These are phyloP conservation scores for Cinclus mexicanus DNA, from an alignment of 2,113 vertebrate genomes.

Conservation along the genomic window DNA sequence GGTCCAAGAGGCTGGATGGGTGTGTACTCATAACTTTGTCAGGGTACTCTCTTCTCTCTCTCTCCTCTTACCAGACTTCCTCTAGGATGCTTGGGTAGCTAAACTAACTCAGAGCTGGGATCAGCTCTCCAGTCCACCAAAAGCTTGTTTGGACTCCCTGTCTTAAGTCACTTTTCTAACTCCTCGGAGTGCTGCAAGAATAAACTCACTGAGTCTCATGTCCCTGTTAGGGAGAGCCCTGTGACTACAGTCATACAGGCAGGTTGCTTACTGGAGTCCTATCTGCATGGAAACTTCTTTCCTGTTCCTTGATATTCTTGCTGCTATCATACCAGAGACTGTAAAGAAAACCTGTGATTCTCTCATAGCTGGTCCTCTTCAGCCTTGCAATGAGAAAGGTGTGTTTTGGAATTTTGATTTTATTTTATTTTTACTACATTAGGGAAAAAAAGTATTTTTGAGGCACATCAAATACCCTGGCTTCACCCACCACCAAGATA, in stretches of 20 bases:
- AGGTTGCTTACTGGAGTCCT: slow-evolving; percentile 16
- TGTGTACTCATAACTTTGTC: neutral
- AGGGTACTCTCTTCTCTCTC: neutral
- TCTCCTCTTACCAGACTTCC: neutral
- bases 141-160: neutral
- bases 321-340: neutral
- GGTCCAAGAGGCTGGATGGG: neutral
- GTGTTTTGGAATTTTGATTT: slow-evolving; percentile 31
- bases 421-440: neutral
- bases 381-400: neutral
- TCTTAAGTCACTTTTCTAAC: neutral
- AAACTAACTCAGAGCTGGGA: neutral
- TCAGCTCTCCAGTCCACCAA: neutral
- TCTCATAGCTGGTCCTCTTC: slow-evolving; percentile 16
- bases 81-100: neutral
- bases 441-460: neutral
- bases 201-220: neutral
- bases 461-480: neutral
- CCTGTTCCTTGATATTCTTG: neutral
- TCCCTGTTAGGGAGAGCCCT: neutral
- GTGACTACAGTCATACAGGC: neutral
- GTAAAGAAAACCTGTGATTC: neutral
- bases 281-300: neutral
- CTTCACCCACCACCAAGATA: neutral
- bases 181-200: neutral